Conservation (phyloP, 1,140 invertebrate species). For the Nylanderia fulva region DNA sequence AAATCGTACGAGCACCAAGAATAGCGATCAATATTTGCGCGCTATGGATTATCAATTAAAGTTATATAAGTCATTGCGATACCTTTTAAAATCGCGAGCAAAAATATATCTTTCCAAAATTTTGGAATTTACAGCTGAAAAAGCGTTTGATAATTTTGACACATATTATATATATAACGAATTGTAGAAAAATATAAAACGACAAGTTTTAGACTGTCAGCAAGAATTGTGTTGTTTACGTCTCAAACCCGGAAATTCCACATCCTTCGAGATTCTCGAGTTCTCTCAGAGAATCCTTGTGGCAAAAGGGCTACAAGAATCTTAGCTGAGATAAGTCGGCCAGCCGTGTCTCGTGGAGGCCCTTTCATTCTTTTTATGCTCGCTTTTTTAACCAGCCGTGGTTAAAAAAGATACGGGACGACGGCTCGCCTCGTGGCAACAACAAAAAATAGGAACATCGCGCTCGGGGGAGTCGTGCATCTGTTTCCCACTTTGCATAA, state of each 20-base stretch:
- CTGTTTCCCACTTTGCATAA: constrained; percentile 77
- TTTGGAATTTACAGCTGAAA: background rate
- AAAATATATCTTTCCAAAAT: background rate
- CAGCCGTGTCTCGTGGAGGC: constrained; percentile 28
- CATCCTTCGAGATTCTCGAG: constrained; percentile 33
- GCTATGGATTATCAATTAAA: constrained; percentile 5
- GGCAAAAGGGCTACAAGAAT: constrained; percentile 5
- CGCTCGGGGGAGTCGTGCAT: constrained; percentile 71
- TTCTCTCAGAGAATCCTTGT: background rate
- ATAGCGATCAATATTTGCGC: constrained; percentile 14
- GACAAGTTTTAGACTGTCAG: background rate
- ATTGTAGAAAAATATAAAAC: background rate
- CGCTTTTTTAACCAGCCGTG: constrained; percentile 28
- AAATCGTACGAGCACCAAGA: background rate
- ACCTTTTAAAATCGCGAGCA: background rate
- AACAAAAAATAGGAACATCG: constrained; percentile 70
- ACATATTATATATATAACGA: background rate
- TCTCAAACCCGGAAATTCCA: constrained; percentile 42
- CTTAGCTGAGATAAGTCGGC: constrained; percentile 38
- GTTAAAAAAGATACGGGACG: constrained; percentile 55
- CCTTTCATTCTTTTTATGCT: background rate
- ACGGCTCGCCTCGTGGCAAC: constrained; percentile 27
- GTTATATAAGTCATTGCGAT: background rate
- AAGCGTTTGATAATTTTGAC: background rate
- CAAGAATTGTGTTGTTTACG: constrained; percentile 53